Conservation (phyloP, 2,113 vertebrate species). For the Camelus dromedarius region DNA sequence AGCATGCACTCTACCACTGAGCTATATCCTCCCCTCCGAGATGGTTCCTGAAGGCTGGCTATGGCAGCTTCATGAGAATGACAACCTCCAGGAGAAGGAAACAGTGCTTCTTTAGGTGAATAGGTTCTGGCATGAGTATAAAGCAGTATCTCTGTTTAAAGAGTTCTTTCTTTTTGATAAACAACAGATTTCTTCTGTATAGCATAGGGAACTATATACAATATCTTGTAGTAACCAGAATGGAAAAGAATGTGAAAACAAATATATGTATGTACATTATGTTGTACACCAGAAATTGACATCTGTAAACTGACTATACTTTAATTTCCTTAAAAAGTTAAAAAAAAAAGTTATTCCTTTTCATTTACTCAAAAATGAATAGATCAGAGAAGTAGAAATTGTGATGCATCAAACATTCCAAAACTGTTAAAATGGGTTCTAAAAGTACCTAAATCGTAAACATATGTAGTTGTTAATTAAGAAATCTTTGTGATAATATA, state of each 20-base stretch:
- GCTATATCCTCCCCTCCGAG: no score
- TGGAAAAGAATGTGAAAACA: no score
- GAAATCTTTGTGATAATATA: not conserved
- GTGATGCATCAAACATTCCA: not conserved
- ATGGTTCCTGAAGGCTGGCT: not conserved
- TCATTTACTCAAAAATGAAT: not conserved
- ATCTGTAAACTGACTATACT: no score
- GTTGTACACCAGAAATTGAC: no score
- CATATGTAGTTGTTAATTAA: not conserved
- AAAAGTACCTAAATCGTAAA: not conserved
- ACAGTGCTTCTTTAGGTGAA: not conserved
- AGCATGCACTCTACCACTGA: no score
- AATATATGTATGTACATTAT: no score
- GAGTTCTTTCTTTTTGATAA: not conserved
- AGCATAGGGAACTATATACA: no score
- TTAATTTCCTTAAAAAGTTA: no score
- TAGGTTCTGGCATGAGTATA: not conserved
- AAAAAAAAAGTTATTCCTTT: not conserved
- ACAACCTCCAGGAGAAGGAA: not conserved
- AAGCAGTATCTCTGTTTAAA: not conserved
- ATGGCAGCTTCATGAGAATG: not conserved
- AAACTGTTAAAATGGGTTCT: not conserved
- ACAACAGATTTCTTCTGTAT: no score
- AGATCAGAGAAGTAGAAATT: not conserved
- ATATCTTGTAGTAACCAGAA: no score